These are phyloP conservation scores for Spisula subtruncata DNA, from an alignment of 2,888 invertebrate genomes.

Conservation along the genomic window DNA sequence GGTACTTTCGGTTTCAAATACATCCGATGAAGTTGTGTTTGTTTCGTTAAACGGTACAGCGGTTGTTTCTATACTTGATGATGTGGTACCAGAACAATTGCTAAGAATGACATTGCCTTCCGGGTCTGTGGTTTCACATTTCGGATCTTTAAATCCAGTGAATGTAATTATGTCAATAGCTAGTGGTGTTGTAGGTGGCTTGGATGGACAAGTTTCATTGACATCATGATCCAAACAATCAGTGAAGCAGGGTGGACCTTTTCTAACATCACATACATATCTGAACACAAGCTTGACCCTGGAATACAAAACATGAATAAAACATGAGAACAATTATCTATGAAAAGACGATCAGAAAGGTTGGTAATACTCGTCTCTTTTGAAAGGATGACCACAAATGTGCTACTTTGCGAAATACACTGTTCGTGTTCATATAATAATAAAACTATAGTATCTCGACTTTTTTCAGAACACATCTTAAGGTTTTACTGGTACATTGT, in stretches of 20 bases:
- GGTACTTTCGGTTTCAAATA: not conserved
- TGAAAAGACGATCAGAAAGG: no score
- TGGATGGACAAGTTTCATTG: constrained; percentile 54
- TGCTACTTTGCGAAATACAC: no score
- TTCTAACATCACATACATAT: constrained; percentile 49
- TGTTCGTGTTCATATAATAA: no score
- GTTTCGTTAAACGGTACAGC: not conserved
- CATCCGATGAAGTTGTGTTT: not conserved
- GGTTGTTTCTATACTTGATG: not conserved
- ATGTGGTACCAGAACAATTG: constrained; percentile 17
- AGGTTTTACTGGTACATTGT: no score
- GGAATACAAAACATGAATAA: constrained; percentile 13
- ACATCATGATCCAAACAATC: constrained; percentile 60
- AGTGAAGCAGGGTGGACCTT: constrained; percentile 51
- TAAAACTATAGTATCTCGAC: no score
- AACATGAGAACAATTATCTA: no score
- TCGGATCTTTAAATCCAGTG: constrained; percentile 34
- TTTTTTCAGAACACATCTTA: no score
- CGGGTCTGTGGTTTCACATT: constrained; percentile 28
- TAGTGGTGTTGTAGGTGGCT: constrained; percentile 31
- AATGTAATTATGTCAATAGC: constrained; percentile 44
- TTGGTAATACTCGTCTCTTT: no score
- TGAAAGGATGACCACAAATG: no score
- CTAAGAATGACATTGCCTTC: constrained; percentile 4
- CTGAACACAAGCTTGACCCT: constrained; percentile 58